Percentiles rank a stretch among this genome's conserved stretches.
Conservation (phyloP, 2,888 invertebrate genomes). For the Erebia aethiops region DNA sequence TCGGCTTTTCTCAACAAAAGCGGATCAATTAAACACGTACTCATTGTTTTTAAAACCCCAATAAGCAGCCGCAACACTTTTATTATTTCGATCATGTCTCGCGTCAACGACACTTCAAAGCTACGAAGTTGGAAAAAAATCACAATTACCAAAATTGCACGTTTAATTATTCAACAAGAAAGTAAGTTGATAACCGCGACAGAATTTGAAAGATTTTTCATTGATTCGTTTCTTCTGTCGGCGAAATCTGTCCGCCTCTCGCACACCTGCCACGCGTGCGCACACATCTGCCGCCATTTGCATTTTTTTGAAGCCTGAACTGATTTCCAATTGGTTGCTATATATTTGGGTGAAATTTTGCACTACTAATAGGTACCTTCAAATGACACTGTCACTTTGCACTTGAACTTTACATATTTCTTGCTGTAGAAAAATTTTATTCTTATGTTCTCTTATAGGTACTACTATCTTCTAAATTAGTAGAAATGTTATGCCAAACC, state of each 20-base stretch:
- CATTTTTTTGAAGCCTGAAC: conserved; percentile 27
- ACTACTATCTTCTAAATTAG: too few species aligned
- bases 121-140: conserved; percentile 23
- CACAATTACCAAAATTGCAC: conserved; percentile 40
- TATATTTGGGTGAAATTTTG: neutral
- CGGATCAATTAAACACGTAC: conserved; percentile 23
- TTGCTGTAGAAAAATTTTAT: too few species aligned
- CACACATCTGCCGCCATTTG: conserved; percentile 43
- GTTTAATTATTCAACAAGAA: conserved; percentile 38
- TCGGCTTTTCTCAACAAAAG: conserved; percentile 18
- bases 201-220: conserved; percentile 39
- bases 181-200: conserved; percentile 38
- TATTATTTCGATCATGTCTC: conserved; percentile 34
- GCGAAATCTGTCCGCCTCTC: conserved; percentile 25
- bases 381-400: neutral
- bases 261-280: conserved; percentile 49
- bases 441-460: too few species aligned
- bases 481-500: too few species aligned
- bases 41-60: conserved; percentile 20
- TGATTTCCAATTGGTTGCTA: neutral
- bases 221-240: conserved; percentile 39
- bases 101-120: conserved; percentile 28
- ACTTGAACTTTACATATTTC: too few species aligned
- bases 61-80: conserved; percentile 26
- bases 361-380: neutral